Conservation (phyloP, 2,888 invertebrate species). For the Quadroppia sp. region DNA sequence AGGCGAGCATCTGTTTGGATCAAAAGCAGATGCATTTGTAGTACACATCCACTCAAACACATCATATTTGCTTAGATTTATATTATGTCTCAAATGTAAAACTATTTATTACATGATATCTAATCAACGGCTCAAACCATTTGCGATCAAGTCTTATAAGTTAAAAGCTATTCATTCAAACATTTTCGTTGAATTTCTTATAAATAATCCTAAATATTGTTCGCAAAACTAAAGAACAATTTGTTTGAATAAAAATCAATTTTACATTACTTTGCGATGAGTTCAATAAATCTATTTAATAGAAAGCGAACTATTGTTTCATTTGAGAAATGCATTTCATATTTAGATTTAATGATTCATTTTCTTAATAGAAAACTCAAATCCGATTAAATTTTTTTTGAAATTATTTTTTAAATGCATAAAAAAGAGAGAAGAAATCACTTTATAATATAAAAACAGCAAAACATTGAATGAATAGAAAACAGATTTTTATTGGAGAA, state of each 20-base stretch:
- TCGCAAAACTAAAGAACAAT: neutral
- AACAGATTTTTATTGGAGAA: neutral
- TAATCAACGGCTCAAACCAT: slow-evolving; percentile 27
- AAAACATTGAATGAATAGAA: neutral
- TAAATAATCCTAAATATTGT: neutral
- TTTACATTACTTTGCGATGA: neutral
- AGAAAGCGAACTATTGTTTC: neutral
- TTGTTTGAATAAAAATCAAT: neutral
- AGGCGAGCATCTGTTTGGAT: slow-evolving; percentile 35
- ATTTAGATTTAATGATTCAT: neutral
- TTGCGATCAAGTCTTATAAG: neutral
- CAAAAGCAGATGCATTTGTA: slow-evolving; percentile 34
- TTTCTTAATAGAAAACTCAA: neutral
- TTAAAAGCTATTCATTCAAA: neutral
- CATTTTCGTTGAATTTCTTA: too few species aligned
- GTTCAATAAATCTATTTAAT: neutral
- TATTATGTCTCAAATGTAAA: neutral
- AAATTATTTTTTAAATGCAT: too few species aligned
- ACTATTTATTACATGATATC: slow-evolving; percentile 26
- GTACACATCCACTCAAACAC: slow-evolving; percentile 23
- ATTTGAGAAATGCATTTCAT: neutral
- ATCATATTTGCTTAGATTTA: slow-evolving; percentile 32
- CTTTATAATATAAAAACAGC: too few species aligned
- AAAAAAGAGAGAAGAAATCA: neutral
- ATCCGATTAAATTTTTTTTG: slow-evolving; percentile 15